A percentile compares a stretch with the other conserved stretches of the same genome.
These are phyloP conservation scores for Hippocampus kuda DNA, from an alignment of 2,797 vertebrate species.

Conservation along the genomic window DNA sequence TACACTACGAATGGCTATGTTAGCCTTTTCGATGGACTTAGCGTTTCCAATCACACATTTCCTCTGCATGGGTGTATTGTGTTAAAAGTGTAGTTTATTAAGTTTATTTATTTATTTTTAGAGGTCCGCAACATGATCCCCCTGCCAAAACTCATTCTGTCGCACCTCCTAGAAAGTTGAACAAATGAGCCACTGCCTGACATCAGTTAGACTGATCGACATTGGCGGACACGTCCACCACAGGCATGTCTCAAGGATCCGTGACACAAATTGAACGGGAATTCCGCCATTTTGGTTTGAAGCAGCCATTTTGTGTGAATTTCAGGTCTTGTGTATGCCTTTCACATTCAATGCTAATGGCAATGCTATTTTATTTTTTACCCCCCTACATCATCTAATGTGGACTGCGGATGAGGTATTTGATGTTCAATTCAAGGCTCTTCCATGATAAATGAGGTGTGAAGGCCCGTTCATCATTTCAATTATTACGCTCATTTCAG, in stretches of 20 bases:
- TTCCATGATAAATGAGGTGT: neutral
- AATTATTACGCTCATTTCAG: neutral
- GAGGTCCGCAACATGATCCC: no score
- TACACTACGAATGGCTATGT: neutral
- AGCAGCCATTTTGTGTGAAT: conserved; percentile 1
- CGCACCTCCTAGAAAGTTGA: no score
- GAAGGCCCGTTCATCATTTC: neutral
- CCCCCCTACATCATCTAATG: neutral
- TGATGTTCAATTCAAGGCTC: neutral
- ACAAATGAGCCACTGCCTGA: neutral
- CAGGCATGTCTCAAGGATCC: neutral
- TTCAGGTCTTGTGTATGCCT: neutral
- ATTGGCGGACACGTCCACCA: neutral
- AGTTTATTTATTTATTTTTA: no score
- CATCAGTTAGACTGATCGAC: neutral
- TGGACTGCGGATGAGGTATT: neutral
- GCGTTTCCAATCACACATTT: neutral
- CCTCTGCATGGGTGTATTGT: no score
- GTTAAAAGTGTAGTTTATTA: no score
- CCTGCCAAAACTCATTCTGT: no score
- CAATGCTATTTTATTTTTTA: neutral
- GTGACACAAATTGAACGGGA: neutral
- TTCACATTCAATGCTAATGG: neutral
- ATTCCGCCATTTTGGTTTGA: neutral
- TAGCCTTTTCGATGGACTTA: neutral